A percentile compares a stretch with the other conserved stretches of the same genome.
Conservation (phyloP, 2,888 invertebrate species). For the Agriopis aurantiaria region DNA sequence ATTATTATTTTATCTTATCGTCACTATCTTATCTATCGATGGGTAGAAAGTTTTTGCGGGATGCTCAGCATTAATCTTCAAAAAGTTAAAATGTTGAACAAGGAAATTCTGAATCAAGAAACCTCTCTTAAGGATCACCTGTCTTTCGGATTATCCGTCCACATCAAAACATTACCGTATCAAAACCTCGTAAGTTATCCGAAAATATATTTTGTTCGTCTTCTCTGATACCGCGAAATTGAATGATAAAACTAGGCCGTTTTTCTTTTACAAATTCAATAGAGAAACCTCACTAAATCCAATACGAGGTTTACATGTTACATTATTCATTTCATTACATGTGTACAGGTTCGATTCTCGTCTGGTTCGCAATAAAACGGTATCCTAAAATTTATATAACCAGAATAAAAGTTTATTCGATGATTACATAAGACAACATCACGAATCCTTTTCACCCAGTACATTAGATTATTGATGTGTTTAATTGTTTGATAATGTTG, state of each 20-base stretch:
- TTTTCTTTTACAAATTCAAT: constrained; percentile 52
- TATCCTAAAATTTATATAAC: constrained; percentile 57
- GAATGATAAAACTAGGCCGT: constrained; percentile 38
- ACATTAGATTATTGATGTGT: no score
- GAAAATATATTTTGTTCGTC: constrained; percentile 18
- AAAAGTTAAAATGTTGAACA: no score
- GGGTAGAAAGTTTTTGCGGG: no score
- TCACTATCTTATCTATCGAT: no score
- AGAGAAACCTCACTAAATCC: constrained; percentile 58
- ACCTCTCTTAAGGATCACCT: background rate
- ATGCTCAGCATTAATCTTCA: no score
- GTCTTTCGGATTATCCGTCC: background rate
- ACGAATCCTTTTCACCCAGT: no score
- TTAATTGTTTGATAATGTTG: no score
- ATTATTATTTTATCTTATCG: no score
- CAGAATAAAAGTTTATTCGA: constrained; percentile 14
- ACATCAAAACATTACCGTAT: background rate
- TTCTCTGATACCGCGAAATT: constrained; percentile 26
- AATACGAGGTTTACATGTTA: constrained; percentile 63
- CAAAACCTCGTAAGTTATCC: background rate
- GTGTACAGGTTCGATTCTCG: constrained; percentile 40
- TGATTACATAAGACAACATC: background rate
- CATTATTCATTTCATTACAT: constrained; percentile 73
- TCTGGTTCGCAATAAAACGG: constrained; percentile 54
- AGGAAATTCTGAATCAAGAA: background rate